Evolutionary conservation across 1,140 invertebrate species (phyloP).

Genomic region (Hyphantria cunea): DNA sequence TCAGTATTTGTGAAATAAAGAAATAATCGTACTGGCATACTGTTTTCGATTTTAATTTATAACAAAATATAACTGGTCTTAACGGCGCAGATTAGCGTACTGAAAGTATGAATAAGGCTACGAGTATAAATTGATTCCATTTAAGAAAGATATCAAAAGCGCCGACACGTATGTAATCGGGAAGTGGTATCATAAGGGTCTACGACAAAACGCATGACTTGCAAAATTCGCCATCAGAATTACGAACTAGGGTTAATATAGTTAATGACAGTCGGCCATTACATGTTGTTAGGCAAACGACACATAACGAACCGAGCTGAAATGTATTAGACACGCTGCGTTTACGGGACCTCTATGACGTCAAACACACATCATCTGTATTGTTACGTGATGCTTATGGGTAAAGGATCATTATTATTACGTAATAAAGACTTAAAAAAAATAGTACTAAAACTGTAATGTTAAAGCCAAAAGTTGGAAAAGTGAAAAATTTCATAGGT

Average conservation of each 20-base stretch:
- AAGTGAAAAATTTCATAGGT: no score
- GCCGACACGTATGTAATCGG: constrained; percentile 58
- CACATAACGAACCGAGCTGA: constrained; percentile 70
- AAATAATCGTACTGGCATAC: no score
- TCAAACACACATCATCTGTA: constrained; percentile 25
- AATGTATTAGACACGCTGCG: constrained; percentile 73
- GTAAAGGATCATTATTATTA: no score
- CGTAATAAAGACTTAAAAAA: no score
- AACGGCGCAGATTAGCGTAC: no score
- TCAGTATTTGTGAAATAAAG: no score
- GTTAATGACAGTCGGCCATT: constrained; percentile 75
- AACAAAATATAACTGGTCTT: no score
- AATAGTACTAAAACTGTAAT: no score
- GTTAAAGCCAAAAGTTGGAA: no score
- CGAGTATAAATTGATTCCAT: no score
- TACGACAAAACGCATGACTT: constrained; percentile 67
- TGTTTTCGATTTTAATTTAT: no score
- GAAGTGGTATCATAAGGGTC: constrained; percentile 52
- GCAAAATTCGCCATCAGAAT: constrained; percentile 63
- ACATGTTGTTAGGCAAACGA: constrained; percentile 71
- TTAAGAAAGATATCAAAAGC: constrained; percentile 42
- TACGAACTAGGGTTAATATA: constrained; percentile 74
- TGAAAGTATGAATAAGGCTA: no score
- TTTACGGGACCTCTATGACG: constrained; percentile 54
- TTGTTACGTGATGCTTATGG: constrained; percentile 5